Conservation (phyloP, 2,888 invertebrate genomes). For the Glyphotaelius pellucidus region DNA sequence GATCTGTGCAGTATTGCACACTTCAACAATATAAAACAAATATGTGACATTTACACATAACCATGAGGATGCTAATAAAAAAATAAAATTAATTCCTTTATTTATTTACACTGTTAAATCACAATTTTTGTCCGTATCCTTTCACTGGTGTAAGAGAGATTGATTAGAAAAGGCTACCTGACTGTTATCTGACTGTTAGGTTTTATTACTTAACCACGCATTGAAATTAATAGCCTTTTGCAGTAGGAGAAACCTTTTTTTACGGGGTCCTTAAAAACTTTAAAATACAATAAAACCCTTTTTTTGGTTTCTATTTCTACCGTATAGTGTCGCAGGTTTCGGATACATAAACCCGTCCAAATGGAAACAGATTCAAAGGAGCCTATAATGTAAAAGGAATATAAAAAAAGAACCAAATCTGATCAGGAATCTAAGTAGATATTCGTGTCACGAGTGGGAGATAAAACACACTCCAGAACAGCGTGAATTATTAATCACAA, state of each 20-base stretch:
- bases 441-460: conserved; percentile 48
- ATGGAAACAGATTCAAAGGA: conserved; percentile 12
- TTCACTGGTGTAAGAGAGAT: not conserved
- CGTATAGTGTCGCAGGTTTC: not conserved
- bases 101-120: too few relatives aligned
- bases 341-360: conserved; percentile 6
- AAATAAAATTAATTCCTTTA: too few relatives aligned
- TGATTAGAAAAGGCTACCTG: not conserved
- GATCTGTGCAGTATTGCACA: too few relatives aligned
- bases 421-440: conserved; percentile 34
- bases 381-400: not conserved
- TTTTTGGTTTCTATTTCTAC: not conserved
- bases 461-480: conserved; percentile 48
- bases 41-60: too few relatives aligned
- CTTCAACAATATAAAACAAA: too few relatives aligned
- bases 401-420: conserved; percentile 32
- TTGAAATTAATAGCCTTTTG: not conserved
- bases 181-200: not conserved
- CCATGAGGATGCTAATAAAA: too few relatives aligned
- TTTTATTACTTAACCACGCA: not conserved
- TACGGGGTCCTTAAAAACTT: not conserved
- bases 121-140: not conserved
- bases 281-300: not conserved
- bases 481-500: conserved; percentile 48
- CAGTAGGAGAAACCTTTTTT: not conserved